Evolutionary conservation across 2,888 invertebrate genomes (phyloP).

Genomic region (Dasypogon diadema): DNA sequence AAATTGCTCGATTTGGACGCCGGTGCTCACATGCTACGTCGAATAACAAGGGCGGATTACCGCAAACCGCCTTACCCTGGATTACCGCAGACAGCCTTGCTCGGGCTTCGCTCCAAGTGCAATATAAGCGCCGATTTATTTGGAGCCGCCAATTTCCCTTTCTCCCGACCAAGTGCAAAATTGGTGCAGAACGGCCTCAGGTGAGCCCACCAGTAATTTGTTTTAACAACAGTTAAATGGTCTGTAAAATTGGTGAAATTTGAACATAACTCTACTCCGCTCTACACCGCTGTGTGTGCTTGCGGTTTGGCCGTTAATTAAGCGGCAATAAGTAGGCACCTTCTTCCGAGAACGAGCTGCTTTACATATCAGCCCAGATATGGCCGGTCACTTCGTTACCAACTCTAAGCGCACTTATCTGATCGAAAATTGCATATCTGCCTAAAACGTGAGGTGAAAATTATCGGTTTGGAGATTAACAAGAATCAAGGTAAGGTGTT

Average conservation of each 20-base stretch:
- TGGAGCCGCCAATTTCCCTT: neutral
- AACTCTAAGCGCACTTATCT: neutral
- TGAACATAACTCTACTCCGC: neutral
- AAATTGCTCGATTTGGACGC: constrained; percentile 9
- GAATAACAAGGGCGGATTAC: neutral
- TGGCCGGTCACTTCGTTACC: neutral
- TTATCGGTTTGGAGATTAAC: neutral
- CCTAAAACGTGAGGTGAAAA: constrained; percentile 3
- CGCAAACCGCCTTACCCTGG: neutral
- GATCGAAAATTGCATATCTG: neutral
- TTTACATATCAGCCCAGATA: neutral
- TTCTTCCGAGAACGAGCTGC: neutral
- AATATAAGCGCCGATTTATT: neutral
- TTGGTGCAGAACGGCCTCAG: constrained; percentile 1
- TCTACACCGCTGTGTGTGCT: neutral
- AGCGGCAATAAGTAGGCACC: neutral
- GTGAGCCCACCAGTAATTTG: neutral
- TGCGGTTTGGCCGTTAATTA: neutral
- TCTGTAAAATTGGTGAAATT: neutral
- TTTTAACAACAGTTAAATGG: neutral
- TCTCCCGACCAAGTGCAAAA: neutral
- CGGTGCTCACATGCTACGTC: neutral
- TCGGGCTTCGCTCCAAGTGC: neutral
- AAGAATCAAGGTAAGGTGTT: neutral
- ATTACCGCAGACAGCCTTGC: neutral